phyloP scores from a whole-genome alignment of 2,888 invertebrate species.

The Campaea margaritaria region DNA sequence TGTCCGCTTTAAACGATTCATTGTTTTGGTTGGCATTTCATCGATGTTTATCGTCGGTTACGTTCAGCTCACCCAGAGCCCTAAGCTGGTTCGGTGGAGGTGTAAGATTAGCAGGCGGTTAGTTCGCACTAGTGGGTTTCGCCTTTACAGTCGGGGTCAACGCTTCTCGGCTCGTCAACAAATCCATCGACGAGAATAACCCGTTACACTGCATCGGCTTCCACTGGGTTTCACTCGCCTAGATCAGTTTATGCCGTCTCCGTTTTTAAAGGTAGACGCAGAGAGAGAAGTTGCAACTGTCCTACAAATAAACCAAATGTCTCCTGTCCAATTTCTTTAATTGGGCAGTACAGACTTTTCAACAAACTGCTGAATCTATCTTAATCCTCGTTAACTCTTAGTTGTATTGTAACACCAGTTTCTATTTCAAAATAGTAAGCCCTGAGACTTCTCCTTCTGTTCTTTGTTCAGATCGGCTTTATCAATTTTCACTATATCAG shows the following conservation, averaged over 20 bases:
- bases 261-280: conserved; percentile 46
- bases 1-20: conserved; percentile 30
- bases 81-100: conserved; percentile 15
- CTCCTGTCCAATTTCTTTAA: conserved; percentile 23
- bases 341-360: conserved; percentile 3
- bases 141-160: conserved; percentile 78
- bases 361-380: conserved; percentile 4
- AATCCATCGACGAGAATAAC: conserved; percentile 84
- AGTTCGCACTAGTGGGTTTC: conserved; percentile 69
- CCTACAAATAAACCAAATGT: conserved; percentile 26
- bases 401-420: too few species aligned
- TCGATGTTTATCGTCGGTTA: conserved; percentile 35
- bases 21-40: conserved; percentile 39
- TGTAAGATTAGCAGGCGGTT: conserved; percentile 49
- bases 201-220: conserved; percentile 80
- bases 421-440: neutral
- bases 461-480: neutral
- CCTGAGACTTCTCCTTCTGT: too few species aligned
- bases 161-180: conserved; percentile 81
- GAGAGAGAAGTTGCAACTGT: conserved; percentile 39
- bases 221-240: conserved; percentile 77
- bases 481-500: neutral
- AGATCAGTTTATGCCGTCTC: conserved; percentile 65
- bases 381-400: conserved; percentile 14
- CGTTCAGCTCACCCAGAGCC: conserved; percentile 24